Evolutionary conservation across 2,888 invertebrate genomes (phyloP).

Genomic region (Nipponacmea schrenckii): DNA sequence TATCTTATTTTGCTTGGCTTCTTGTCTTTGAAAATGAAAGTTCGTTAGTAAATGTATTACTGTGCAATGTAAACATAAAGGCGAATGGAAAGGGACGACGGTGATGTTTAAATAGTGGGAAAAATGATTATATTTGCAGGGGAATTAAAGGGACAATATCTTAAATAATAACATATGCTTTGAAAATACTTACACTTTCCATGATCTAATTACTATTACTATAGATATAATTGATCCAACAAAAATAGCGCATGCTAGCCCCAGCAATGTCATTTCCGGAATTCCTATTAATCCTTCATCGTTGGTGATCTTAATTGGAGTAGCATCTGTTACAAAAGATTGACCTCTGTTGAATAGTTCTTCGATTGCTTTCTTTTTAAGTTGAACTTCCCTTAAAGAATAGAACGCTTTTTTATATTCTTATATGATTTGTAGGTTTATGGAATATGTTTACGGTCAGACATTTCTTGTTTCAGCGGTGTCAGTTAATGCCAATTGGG

Average conservation of each 20-base stretch:
- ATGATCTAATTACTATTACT: constrained; percentile 28
- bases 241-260: constrained; percentile 40
- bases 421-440: no score
- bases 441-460: no score
- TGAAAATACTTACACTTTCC: constrained; percentile 34
- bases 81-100: no score
- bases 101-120: no score
- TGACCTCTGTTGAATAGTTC: constrained; percentile 15
- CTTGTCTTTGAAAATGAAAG: not conserved
- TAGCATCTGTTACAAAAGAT: not conserved
- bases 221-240: constrained; percentile 35
- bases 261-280: constrained; percentile 38
- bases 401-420: no score
- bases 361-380: constrained; percentile 19
- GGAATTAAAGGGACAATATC: no score
- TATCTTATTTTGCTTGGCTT: constrained; percentile 20
- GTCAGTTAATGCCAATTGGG: no score
- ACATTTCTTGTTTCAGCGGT: no score
- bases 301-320: constrained; percentile 9
- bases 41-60: no score
- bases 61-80: no score
- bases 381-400: constrained; percentile 20
- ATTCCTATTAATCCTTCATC: constrained; percentile 19
- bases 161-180: no score
- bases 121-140: no score